Conservation (phyloP, 1,140 invertebrate species). For the Scylla paramamosain region DNA sequence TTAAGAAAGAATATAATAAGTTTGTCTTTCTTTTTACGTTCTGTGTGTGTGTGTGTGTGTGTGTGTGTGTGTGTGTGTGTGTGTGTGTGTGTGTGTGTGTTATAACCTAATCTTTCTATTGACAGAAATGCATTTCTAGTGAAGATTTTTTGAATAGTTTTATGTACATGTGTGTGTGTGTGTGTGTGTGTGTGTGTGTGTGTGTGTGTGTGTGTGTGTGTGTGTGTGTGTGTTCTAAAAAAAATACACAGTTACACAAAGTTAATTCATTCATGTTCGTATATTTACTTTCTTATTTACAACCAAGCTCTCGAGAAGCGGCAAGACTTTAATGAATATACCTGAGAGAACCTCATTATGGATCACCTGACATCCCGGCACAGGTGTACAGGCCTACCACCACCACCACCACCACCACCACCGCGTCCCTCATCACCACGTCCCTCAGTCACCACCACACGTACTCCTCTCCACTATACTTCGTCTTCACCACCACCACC, state of each 20-base stretch:
- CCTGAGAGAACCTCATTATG: not conserved
- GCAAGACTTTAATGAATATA: not conserved
- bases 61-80: slow-evolving; percentile 20
- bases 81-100: no score
- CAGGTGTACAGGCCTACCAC: not conserved
- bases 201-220: not conserved
- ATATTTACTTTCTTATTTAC: not conserved
- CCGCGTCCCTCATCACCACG: not conserved
- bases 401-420: not conserved
- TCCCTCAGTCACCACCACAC: not conserved
- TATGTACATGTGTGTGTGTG: not conserved
- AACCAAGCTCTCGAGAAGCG: not conserved
- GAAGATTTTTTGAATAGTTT: no score
- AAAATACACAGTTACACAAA: not conserved
- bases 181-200: not conserved
- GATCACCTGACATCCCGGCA: not conserved
- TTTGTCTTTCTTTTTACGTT: not conserved
- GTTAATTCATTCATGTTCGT: not conserved
- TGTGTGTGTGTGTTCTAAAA: not conserved
- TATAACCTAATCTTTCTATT: no score
- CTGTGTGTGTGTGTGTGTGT: slow-evolving; percentile 33
- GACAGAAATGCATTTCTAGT: no score
- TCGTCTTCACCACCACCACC: not conserved
- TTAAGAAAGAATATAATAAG: not conserved
- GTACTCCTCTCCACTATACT: not conserved